phyloP scores from a whole-genome alignment of 2,113 vertebrate species.

The Nycticebus coucang region DNA sequence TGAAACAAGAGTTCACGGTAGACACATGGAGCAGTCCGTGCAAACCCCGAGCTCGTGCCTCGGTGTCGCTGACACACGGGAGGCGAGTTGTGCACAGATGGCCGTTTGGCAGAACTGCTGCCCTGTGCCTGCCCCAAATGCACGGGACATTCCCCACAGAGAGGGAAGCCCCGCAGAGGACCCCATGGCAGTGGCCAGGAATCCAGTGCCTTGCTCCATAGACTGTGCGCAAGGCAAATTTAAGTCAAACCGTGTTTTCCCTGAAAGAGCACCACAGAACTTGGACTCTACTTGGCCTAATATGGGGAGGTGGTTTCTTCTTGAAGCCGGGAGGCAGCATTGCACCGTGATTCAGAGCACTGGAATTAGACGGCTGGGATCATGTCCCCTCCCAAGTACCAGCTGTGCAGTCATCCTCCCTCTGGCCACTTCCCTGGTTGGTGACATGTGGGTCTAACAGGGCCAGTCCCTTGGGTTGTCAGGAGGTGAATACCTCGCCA shows the following conservation, averaged over 20 bases:
- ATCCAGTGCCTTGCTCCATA: not conserved
- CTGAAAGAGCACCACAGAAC: not conserved
- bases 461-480: not conserved
- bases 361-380: not conserved
- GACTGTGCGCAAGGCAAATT: not conserved
- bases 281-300: not conserved
- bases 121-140: not conserved
- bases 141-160: not conserved
- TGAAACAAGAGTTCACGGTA: constrained; percentile 40
- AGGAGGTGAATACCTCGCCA: not conserved
- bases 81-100: fast-evolving
- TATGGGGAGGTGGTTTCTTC: not conserved
- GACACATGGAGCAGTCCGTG: not conserved
- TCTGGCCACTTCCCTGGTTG: not conserved
- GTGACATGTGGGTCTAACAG: not conserved
- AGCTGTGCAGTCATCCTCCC: not conserved
- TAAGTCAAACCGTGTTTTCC: not conserved
- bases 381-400: not conserved
- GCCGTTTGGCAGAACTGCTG: not conserved
- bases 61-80: not conserved
- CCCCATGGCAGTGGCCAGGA: not conserved
- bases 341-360: not conserved
- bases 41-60: not conserved
- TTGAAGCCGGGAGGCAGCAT: not conserved
- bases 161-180: not conserved